phyloP scores from a whole-genome alignment of 2,797 vertebrate species.

The Pachyuromys duprasi region DNA sequence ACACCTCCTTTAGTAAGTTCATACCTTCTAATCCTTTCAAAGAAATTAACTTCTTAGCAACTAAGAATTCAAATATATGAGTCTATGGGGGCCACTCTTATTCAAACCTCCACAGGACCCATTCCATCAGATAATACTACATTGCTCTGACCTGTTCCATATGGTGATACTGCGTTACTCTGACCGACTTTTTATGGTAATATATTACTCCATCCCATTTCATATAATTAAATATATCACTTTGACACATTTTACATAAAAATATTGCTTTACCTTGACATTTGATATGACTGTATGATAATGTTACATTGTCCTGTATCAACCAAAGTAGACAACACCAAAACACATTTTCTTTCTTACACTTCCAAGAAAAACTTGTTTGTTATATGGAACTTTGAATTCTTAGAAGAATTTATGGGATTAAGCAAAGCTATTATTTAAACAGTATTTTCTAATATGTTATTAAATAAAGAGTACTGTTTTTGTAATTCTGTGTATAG shows the following conservation, averaged over 20 bases:
- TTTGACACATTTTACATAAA: no score
- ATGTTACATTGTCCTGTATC: not conserved
- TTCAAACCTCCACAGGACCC: not conserved
- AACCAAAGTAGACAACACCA: not conserved
- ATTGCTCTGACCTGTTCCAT: not conserved
- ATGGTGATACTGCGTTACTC: not conserved
- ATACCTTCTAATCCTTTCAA: not conserved
- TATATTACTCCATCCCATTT: not conserved
- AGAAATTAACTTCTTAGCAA: not conserved
- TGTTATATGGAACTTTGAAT: not conserved
- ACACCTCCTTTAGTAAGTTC: not conserved
- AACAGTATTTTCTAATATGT: not conserved
- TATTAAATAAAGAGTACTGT: not conserved
- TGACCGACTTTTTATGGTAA: not conserved
- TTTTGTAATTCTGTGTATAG: not conserved
- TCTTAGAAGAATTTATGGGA: not conserved
- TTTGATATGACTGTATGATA: not conserved
- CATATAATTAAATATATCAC: not conserved
- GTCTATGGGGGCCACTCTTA: no score
- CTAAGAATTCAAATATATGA: not conserved
- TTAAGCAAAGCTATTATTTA: not conserved
- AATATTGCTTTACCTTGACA: no score
- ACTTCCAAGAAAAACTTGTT: constrained; percentile 6
- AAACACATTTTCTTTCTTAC: not conserved
- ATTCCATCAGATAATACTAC: not conserved